phyloP scores from a whole-genome alignment of 2,888 invertebrate species.

The Galeruca laticollis region DNA sequence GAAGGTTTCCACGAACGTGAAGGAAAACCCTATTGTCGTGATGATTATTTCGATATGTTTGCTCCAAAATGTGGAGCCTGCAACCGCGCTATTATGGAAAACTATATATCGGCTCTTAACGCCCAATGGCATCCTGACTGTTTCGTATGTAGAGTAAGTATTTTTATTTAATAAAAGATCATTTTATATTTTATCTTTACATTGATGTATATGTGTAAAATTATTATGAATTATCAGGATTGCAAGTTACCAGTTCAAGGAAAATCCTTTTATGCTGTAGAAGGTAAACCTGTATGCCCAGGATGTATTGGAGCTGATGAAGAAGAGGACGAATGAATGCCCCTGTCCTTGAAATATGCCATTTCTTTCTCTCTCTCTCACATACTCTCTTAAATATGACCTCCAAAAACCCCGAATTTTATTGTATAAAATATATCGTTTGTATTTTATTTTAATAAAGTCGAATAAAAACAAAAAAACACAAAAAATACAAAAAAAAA shows the following conservation, averaged over 20 bases:
- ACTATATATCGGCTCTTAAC: slow-evolving; percentile 97
- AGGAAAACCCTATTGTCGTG: slow-evolving; percentile 95
- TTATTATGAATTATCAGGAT: slow-evolving; percentile 74
- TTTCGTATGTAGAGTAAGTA: slow-evolving; percentile 97
- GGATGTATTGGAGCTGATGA: slow-evolving; percentile 93
- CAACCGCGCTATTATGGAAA: slow-evolving; percentile 95
- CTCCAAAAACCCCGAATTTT: slow-evolving; percentile 40
- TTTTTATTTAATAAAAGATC: slow-evolving; percentile 13
- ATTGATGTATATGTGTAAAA: not conserved
- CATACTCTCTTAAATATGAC: slow-evolving; percentile 31
- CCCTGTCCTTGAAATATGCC: slow-evolving; percentile 61
- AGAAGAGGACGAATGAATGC: slow-evolving; percentile 73
- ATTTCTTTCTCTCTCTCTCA: slow-evolving; percentile 58
- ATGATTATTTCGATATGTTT: slow-evolving; percentile 97
- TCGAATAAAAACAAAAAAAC: slow-evolving; percentile 62
- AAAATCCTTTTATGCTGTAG: slow-evolving; percentile 97
- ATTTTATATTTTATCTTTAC: not conserved
- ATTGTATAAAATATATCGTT: slow-evolving; percentile 64
- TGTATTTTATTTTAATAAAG: slow-evolving; percentile 69
- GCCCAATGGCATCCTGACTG: slow-evolving; percentile 99
- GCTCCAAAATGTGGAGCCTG: slow-evolving; percentile 98
- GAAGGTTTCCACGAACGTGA: slow-evolving; percentile 98
- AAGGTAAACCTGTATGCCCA: slow-evolving; percentile 96
- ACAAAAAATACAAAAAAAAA: slow-evolving; percentile 63
- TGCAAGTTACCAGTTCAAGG: slow-evolving; percentile 94